Base-by-base conservation (phyloP, 2,888 invertebrate species). In the Noctuana brunneofusca region DNA sequence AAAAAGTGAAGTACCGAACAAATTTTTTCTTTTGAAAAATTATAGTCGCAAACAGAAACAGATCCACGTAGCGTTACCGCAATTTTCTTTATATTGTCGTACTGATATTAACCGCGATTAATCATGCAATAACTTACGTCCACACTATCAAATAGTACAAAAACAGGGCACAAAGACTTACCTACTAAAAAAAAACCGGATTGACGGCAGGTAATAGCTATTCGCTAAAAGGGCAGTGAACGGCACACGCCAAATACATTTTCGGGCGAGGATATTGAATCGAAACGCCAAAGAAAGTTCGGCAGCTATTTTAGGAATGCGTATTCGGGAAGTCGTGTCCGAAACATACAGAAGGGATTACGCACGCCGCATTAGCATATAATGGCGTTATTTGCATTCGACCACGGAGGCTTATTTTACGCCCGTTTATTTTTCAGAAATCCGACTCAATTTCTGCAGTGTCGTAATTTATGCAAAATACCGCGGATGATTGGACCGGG, bases 321-420 rank as follows among this genome's bases (percentile, higher is more conserved):
- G 78, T 79, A 77, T 82, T 81, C 75, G 75, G 78, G 75, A 77
- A 78, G 75, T 75, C 73, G 74, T 72, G 75, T 81, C 75, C 74
- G 78, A 74, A 79, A 80, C 81, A 80, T 75, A 78, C 79, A 71
- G 78, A 75, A 74, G 77, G 82, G 80, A 85, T 84, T 87, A 89
- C 88, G 84, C 87, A 84, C 80, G 76, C 80, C 75, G 74, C 76
- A 89, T 90, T 89, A 87, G 76, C 89, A 88, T 90, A 88, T 87
- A 89, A 90, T 89, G 78, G 87, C 77, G 84, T 80, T 87, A 87
- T 88, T 89, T 86, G 84, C 87, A 88, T 90, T 86, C 79, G 79
- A 69, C 76, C 79, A 74, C 79, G 74, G 78, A 72, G 78, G 81
- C 76, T 83, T 84, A 83, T 85, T 87, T 85, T 81, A 83, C 84